These are phyloP conservation scores for Todus mexicanus DNA, from an alignment of 2,797 vertebrate species.

Conservation along the genomic window DNA sequence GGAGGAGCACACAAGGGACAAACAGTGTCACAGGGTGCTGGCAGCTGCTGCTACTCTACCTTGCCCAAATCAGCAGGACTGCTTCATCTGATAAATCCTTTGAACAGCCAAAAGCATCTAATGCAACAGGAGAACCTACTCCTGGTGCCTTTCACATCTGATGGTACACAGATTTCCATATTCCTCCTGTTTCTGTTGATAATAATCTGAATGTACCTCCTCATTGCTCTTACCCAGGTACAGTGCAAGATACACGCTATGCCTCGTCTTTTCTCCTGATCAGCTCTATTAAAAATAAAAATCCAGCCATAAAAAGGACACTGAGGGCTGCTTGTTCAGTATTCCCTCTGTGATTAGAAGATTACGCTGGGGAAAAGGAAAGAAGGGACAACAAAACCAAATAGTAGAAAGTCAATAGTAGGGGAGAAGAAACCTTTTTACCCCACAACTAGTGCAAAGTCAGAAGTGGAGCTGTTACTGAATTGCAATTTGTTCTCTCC, in stretches of 20 bases:
- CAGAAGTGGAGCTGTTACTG: background rate
- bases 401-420: background rate
- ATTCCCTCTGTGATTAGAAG: background rate
- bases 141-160: background rate
- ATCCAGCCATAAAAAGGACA: background rate
- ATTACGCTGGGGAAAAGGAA: background rate
- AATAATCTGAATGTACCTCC: background rate
- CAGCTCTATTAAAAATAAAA: background rate
- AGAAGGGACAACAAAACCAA: background rate
- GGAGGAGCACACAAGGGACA: background rate
- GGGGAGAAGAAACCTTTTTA: background rate
- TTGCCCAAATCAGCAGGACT: background rate
- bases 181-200: background rate
- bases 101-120: background rate
- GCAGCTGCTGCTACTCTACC: background rate
- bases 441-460: background rate
- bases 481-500: background rate
- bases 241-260: background rate
- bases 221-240: background rate
- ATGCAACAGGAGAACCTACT: background rate
- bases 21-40: background rate
- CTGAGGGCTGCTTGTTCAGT: background rate
- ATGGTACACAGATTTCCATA: background rate
- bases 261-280: slow-evolving; percentile 3
- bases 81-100: background rate